Base-by-base conservation (phyloP, 2,113 vertebrate genomes). In the Rutilus rutilus region DNA sequence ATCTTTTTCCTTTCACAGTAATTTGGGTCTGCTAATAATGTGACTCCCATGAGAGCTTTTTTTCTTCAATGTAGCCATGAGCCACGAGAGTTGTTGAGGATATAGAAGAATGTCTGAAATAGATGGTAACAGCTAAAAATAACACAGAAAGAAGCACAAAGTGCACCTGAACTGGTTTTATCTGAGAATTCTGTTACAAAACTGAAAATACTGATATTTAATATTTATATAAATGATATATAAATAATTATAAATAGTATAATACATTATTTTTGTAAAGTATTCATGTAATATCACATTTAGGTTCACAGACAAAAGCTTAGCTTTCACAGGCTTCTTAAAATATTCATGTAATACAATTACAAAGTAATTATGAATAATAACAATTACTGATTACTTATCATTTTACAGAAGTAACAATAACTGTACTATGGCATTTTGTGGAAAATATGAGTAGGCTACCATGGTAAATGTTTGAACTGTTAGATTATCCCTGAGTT, bases 1-100 rank as follows among this genome's bases (percentile, higher is more conserved):
- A 89, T 92, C 87, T 57, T 85, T 83, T 86, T 83, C 88, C 86
- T 92, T 87, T 73, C 78, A 84, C 77, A 27, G 84, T 91, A 93
- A 95, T 94, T 93, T 94, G 93, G 94, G 94, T 94, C 93, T 94
- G 87, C 91, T 93, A 94, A 94, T 94, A 88, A 80, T 89, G 90
- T 73, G 87, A 42, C 84, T 93, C 94, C 93, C 94, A 54, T 42
- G 93, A 93, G 94, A 87, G 87, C 57, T 77, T 77, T 76, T 50
- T 86, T 86, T 86, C 52, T 86, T 90, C 90, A 93, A 94, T 92
- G 92, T 87, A 91, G 93, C 92, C 91, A 83, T 23, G 86, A 92
- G 92, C 92, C 92, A 59, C 85, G 94, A 93, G 92, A 91, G 92
- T 92, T 92, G 91, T 89, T 88, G 90, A 91, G 92, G 84, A 90